phyloP scores from a whole-genome alignment of 2,113 vertebrate genomes.

The Castor canadensis region DNA sequence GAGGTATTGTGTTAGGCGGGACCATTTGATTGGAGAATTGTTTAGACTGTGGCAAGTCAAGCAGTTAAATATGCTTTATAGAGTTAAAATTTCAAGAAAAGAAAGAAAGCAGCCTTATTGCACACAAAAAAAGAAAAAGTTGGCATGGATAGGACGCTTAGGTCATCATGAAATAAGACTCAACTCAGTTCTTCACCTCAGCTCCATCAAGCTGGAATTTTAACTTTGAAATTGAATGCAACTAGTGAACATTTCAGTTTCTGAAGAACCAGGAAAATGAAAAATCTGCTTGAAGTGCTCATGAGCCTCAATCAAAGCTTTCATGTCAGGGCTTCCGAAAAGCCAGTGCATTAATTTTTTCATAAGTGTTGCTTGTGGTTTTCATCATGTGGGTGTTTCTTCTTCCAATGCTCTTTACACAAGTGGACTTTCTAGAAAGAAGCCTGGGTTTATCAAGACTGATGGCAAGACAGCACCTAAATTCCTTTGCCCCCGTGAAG shows the following conservation, averaged over 20 bases:
- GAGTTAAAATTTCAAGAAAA: slow-evolving; percentile 51
- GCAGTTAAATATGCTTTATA: slow-evolving; percentile 65
- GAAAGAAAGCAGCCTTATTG: slow-evolving; percentile 36
- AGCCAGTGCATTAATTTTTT: neutral
- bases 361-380: neutral
- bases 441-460: neutral
- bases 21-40: slow-evolving; percentile 71
- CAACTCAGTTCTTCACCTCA: slow-evolving; percentile 5
- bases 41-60: slow-evolving; percentile 67
- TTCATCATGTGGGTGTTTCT: neutral
- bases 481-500: neutral
- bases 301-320: neutral
- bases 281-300: neutral
- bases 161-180: slow-evolving; percentile 52
- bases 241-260: neutral
- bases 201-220: slow-evolving; percentile 29
- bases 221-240: slow-evolving; percentile 35
- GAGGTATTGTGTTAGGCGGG: slow-evolving; percentile 78
- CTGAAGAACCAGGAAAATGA: neutral
- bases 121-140: neutral
- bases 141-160: slow-evolving; percentile 36
- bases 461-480: neutral
- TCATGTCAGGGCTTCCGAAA: neutral
- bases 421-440: neutral
- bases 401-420: neutral